A percentile compares a stretch with the other conserved stretches of the same genome.
These are phyloP conservation scores for Drosophila tropicalis DNA, from an alignment of 1,140 invertebrate species.

Conservation along the genomic window DNA sequence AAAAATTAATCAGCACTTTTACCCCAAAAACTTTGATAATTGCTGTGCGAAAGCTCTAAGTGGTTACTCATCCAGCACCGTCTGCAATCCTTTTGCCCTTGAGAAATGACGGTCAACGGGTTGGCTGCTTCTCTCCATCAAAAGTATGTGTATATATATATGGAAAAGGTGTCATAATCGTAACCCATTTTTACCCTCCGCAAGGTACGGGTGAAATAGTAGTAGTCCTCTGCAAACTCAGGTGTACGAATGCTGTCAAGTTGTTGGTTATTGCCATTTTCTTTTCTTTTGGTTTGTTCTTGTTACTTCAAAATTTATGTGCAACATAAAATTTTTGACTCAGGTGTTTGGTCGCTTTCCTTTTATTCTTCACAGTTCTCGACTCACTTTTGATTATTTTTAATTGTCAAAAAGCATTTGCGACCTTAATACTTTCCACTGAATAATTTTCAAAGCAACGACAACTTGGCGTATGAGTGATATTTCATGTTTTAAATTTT, in stretches of 20 bases:
- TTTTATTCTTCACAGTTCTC: conserved; percentile 13
- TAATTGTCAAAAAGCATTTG: conserved; percentile 60
- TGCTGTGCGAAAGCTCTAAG: conserved; percentile 36
- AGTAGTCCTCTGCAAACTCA: conserved; percentile 20
- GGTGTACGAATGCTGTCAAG: conserved; percentile 14
- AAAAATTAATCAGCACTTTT: conserved; percentile 82
- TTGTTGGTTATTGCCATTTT: conserved; percentile 29
- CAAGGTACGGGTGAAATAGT: conserved; percentile 32
- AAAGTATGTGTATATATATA: no score
- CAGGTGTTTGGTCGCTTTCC: conserved; percentile 58
- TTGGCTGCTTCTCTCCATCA: conserved; percentile 28
- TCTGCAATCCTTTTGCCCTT: conserved; percentile 17
- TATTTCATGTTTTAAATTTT: conserved; percentile 70
- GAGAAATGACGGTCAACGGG: conserved; percentile 45
- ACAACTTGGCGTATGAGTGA: conserved; percentile 68
- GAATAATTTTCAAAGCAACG: conserved; percentile 3
- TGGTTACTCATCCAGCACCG: conserved; percentile 3
- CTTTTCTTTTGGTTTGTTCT: conserved; percentile 10
- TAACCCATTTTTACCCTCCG: background rate
- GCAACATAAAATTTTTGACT: conserved; percentile 72
- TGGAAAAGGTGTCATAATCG: conserved; percentile 4
- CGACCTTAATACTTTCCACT: conserved; percentile 24
- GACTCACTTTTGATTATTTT: conserved; percentile 42
- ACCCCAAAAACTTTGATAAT: conserved; percentile 73
- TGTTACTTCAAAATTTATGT: conserved; percentile 57